phyloP scores from a whole-genome alignment of 2,113 vertebrate species.

The Phalacrocorax carbo region DNA sequence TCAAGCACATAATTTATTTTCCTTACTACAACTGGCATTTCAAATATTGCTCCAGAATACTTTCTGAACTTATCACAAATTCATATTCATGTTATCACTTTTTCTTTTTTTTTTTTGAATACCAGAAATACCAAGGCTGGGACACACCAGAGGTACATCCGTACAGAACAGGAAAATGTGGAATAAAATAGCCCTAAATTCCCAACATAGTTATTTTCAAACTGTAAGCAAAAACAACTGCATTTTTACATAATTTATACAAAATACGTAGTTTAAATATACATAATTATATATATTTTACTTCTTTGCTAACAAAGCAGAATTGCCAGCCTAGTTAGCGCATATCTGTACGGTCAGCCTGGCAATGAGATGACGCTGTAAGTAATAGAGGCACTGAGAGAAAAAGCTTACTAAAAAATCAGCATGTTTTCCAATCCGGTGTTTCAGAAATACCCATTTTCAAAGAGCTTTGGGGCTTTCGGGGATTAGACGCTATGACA shows the following conservation, averaged over 20 bases:
- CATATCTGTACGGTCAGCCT: background rate
- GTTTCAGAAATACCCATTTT: conserved; percentile 70
- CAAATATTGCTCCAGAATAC: background rate
- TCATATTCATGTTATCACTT: background rate
- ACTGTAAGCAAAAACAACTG: background rate
- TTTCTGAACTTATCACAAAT: background rate
- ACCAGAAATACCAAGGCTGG: background rate
- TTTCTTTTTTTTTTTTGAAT: background rate
- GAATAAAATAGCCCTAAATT: background rate
- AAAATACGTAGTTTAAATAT: background rate
- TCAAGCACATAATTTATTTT: background rate
- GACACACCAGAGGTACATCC: background rate
- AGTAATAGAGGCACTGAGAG: background rate
- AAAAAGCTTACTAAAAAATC: conserved; percentile 52
- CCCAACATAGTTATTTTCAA: background rate
- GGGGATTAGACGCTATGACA: conserved; percentile 69
- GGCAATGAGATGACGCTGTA: background rate
- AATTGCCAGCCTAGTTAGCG: background rate
- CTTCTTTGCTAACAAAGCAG: background rate
- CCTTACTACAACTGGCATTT: background rate
- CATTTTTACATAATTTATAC: background rate
- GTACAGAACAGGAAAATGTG: background rate
- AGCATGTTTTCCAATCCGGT: conserved; percentile 64
- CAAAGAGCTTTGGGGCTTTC: conserved; percentile 66
- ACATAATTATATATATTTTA: background rate